Percentiles rank a stretch among this genome's conserved stretches.
phyloP scores from a whole-genome alignment of 1,140 invertebrate species.

The Fopius arisanus region DNA sequence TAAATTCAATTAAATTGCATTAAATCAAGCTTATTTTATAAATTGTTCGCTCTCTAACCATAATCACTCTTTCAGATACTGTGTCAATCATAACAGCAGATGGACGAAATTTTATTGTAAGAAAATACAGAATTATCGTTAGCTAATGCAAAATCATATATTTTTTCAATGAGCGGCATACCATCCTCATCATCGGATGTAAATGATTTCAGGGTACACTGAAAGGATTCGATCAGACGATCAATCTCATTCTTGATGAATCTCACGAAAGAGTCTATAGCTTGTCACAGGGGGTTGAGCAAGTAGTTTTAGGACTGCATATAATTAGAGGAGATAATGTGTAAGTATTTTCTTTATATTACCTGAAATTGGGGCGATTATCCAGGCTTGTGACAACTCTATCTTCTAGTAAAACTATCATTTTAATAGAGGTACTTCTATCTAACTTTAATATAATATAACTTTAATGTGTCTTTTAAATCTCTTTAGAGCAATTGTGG shows the following conservation, averaged over 20 bases:
- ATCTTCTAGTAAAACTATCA: too few species aligned
- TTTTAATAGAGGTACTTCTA: too few species aligned
- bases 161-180: too few species aligned
- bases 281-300: constrained; percentile 89
- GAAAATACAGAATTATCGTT: constrained; percentile 47
- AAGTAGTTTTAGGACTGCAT: constrained; percentile 95
- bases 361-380: too few species aligned
- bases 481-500: constrained; percentile 81
- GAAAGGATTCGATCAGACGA: constrained; percentile 97
- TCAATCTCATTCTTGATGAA: constrained; percentile 97
- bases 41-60: constrained; percentile 40
- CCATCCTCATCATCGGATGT: background rate
- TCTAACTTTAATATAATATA: too few species aligned
- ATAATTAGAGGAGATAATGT: constrained; percentile 98
- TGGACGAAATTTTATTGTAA: constrained; percentile 94
- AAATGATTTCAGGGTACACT: constrained; percentile 75
- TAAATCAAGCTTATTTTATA: background rate
- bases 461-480: constrained; percentile 33
- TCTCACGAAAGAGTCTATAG: constrained; percentile 97
- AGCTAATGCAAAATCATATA: too few species aligned
- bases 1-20: constrained; percentile 29
- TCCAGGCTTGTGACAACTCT: too few species aligned
- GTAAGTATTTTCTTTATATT: too few species aligned
- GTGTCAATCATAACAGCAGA: constrained; percentile 95
- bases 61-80: constrained; percentile 73